Conservation (phyloP, 2,888 invertebrate species). For the Meghimatium bilineatum region DNA sequence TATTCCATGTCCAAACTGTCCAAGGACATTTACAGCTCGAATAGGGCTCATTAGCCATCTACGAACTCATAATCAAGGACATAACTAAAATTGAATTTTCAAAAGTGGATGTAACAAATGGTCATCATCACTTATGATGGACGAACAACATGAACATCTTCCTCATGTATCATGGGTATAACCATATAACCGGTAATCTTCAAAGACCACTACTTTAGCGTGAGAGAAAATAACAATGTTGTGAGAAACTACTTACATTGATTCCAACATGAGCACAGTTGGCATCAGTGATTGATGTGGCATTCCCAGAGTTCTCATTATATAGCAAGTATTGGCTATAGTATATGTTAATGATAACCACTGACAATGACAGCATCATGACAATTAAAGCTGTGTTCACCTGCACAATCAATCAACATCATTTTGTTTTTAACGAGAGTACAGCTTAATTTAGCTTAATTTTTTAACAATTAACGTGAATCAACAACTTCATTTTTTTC, state of each 20-base stretch:
- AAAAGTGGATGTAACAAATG: no score
- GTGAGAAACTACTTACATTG: conserved; percentile 19
- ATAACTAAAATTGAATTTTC: no score
- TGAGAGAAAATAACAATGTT: not conserved
- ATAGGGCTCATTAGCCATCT: no score
- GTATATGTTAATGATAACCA: conserved; percentile 23
- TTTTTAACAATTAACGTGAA: no score
- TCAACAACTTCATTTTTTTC: no score
- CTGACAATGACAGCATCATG: conserved; percentile 15
- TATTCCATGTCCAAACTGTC: no score
- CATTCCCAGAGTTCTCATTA: not conserved
- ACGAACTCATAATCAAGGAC: no score
- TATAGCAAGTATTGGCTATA: conserved; percentile 26
- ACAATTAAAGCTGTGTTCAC: conserved; percentile 34
- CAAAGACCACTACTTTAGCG: not conserved
- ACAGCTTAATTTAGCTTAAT: not conserved
- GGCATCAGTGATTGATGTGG: conserved; percentile 13
- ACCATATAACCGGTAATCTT: no score
- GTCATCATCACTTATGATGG: no score
- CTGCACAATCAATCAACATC: not conserved
- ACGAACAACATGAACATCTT: no score
- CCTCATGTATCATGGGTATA: no score
- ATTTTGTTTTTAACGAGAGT: not conserved
- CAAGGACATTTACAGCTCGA: no score
- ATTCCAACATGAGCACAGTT: conserved; percentile 30